Evolutionary conservation across 2,888 invertebrate species (phyloP).

Genomic region (Odontomyia ornata): DNA sequence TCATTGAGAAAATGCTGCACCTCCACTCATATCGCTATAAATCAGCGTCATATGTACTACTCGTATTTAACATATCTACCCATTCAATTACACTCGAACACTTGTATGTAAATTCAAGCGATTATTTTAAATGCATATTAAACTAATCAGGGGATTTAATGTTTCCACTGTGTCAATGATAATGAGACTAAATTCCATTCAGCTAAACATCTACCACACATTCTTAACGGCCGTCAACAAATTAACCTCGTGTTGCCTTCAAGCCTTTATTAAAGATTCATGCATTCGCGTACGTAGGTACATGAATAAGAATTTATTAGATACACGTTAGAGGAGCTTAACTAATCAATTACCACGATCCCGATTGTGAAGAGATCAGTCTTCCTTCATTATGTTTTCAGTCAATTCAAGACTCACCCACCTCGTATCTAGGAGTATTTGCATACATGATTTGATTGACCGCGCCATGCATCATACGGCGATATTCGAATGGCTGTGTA

Average conservation of each 20-base stretch:
- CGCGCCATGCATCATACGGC: too few relatives aligned
- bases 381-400: conserved; percentile 1
- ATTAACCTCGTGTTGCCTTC: not conserved
- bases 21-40: too few relatives aligned
- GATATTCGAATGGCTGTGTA: too few relatives aligned
- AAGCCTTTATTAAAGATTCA: not conserved
- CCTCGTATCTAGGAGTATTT: not conserved
- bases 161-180: not conserved
- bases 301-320: not conserved
- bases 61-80: not conserved
- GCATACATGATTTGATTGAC: too few relatives aligned
- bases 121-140: not conserved
- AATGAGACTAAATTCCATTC: not conserved
- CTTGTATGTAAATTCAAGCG: not conserved
- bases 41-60: not conserved
- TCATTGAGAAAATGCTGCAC: too few relatives aligned
- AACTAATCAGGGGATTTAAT: not conserved
- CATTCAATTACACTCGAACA: not conserved
- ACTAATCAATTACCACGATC: conserved; percentile 2
- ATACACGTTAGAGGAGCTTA: conserved; percentile 8
- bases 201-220: not conserved
- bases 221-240: not conserved
- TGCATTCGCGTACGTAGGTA: not conserved
- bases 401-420: not conserved
- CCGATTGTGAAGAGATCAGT: conserved; percentile 3